Evolutionary conservation across 1,140 invertebrate genomes (phyloP).

Genomic region (Bombyx mandarina): DNA sequence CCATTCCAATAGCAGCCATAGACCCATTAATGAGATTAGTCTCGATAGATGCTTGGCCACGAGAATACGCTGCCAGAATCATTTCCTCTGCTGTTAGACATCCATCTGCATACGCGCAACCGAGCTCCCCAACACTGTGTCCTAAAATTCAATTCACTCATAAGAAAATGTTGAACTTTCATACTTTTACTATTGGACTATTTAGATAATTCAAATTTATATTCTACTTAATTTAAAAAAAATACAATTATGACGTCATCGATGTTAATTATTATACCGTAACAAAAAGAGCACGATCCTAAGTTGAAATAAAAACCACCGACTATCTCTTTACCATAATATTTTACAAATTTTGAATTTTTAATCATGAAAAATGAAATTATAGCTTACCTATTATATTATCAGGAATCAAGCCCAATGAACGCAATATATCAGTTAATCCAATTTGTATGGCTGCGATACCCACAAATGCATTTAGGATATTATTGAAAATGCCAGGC

Average conservation of each 20-base stretch:
- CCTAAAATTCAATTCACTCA: slow-evolving; percentile 16
- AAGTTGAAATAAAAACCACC: no score
- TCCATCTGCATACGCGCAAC: slow-evolving; percentile 40
- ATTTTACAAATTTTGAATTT: no score
- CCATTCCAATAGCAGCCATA: slow-evolving; percentile 73
- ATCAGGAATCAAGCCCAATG: slow-evolving; percentile 2
- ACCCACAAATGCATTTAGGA: slow-evolving; percentile 1
- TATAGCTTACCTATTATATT: slow-evolving; percentile 4
- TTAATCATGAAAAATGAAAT: no score
- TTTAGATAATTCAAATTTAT: no score
- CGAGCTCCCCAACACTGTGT: slow-evolving; percentile 66
- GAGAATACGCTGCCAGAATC: slow-evolving; percentile 82
- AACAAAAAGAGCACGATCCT: no score
- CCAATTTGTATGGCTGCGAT: slow-evolving; percentile 5
- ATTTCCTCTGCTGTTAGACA: slow-evolving; percentile 86
- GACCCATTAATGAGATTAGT: slow-evolving; percentile 64
- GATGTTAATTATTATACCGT: no score
- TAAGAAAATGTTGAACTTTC: no score
- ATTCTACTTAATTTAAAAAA: no score
- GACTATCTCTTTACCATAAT: no score
- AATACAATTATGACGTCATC: no score
- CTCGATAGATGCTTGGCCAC: slow-evolving; percentile 84
- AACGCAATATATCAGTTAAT: slow-evolving; percentile 1
- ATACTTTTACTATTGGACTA: no score
- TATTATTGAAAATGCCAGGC: not conserved